These are phyloP conservation scores for Aspidiotus rigidus DNA, from an alignment of 2,888 invertebrate genomes.

Conservation along the genomic window DNA sequence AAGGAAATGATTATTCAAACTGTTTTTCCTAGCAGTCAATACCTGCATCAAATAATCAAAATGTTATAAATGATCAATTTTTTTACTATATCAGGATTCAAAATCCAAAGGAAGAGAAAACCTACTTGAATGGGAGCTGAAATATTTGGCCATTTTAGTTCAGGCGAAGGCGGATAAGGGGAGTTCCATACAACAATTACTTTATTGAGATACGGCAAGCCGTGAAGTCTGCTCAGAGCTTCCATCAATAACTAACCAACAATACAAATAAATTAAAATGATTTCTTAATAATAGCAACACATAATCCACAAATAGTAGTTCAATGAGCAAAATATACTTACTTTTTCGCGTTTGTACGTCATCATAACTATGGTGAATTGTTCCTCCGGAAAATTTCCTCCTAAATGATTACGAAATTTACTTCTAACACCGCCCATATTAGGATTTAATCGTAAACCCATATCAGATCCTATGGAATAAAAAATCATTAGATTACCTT, in stretches of 20 bases:
- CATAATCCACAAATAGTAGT: neutral
- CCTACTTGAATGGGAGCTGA: constrained; percentile 68
- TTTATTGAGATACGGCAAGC: constrained; percentile 91
- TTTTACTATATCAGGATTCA: no score
- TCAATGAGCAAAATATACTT: neutral
- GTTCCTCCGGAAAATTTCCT: constrained; percentile 88
- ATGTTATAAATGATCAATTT: no score
- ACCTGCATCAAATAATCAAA: constrained; percentile 48
- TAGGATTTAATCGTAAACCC: constrained; percentile 84
- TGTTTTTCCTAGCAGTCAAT: constrained; percentile 81
- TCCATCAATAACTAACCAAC: constrained; percentile 63
- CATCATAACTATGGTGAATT: constrained; percentile 93
- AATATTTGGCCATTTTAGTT: constrained; percentile 82
- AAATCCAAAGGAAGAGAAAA: neutral
- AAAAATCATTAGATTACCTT: neutral
- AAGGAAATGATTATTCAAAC: constrained; percentile 89
- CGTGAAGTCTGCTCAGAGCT: constrained; percentile 77
- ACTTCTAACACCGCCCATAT: constrained; percentile 88
- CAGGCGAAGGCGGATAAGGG: constrained; percentile 67
- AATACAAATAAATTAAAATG: no score
- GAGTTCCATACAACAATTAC: constrained; percentile 98
- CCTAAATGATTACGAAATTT: constrained; percentile 94
- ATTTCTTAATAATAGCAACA: no score
- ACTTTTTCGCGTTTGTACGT: constrained; percentile 89
- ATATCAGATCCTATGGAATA: constrained; percentile 57